phyloP scores from a whole-genome alignment of 2,888 invertebrate species.

The Aplocera efformata region DNA sequence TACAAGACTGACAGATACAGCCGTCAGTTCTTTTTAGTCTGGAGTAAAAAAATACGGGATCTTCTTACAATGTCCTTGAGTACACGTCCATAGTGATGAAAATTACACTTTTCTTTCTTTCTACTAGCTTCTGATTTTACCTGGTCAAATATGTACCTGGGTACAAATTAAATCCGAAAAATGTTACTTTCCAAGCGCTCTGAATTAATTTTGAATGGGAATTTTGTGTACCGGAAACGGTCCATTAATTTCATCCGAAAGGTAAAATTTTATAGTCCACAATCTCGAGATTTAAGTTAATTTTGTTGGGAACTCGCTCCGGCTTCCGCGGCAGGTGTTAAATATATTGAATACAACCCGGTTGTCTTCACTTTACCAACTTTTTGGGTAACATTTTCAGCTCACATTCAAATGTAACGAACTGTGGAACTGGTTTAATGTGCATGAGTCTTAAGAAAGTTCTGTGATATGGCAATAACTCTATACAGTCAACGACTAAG shows the following conservation, averaged over 20 bases:
- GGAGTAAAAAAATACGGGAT: no score
- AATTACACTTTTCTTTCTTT: no score
- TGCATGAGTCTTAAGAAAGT: constrained; percentile 37
- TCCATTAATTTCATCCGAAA: constrained; percentile 48
- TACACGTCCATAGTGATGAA: no score
- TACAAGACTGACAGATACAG: no score
- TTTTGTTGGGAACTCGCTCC: constrained; percentile 44
- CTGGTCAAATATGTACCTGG: no score
- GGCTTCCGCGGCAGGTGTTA: constrained; percentile 47
- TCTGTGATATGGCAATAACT: constrained; percentile 27
- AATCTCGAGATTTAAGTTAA: constrained; percentile 50
- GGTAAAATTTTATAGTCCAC: constrained; percentile 45
- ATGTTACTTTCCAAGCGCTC: constrained; percentile 34
- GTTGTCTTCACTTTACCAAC: constrained; percentile 50
- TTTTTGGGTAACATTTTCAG: constrained; percentile 45
- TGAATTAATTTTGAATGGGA: constrained; percentile 34
- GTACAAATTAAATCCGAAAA: constrained; percentile 28
- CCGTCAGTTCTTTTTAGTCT: no score
- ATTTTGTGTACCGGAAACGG: constrained; percentile 41
- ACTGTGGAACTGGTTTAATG: constrained; percentile 47
- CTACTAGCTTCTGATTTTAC: no score
- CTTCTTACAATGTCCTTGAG: no score
- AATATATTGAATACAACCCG: constrained; percentile 50
- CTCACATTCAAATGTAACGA: constrained; percentile 55
- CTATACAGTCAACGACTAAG: constrained; percentile 9